Evolutionary conservation across 2,113 vertebrate genomes (phyloP).

Genomic region (Hippoglossus stenolepis): DNA sequence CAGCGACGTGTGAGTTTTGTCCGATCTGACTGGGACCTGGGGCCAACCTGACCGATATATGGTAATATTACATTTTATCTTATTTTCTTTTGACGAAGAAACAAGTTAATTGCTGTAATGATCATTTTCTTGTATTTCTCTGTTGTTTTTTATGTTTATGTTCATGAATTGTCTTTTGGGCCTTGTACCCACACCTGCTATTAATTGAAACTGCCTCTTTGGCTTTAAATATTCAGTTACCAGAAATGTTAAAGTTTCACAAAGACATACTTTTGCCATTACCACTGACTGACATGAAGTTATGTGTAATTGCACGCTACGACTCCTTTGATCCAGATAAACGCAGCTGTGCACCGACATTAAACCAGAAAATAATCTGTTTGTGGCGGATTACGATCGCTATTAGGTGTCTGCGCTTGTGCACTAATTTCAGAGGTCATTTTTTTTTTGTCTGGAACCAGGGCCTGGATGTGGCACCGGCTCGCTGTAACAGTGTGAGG

Average conservation of each 20-base stretch:
- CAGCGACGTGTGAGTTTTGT: background rate
- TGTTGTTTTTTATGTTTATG: too few species aligned
- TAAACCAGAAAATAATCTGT: background rate
- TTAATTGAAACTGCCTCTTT: too few species aligned
- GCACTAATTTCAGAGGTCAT: background rate
- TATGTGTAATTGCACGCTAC: background rate
- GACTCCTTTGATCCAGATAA: background rate
- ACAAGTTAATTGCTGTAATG: background rate
- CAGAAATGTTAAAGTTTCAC: background rate
- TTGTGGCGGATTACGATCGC: background rate
- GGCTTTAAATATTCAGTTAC: background rate
- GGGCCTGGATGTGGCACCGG: conserved; percentile 10
- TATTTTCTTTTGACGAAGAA: background rate
- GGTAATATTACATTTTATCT: background rate
- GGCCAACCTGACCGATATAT: background rate
- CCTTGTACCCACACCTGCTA: too few species aligned
- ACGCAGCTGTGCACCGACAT: background rate
- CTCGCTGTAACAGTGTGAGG: background rate
- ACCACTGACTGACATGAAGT: background rate
- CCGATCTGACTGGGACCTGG: background rate
- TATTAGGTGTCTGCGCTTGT: background rate
- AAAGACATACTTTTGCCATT: background rate
- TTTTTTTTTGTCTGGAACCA: background rate
- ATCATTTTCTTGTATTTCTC: background rate
- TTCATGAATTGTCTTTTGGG: too few species aligned